Base-by-base conservation (phyloP, 2,888 invertebrate genomes). In the Pinctada fucata region DNA sequence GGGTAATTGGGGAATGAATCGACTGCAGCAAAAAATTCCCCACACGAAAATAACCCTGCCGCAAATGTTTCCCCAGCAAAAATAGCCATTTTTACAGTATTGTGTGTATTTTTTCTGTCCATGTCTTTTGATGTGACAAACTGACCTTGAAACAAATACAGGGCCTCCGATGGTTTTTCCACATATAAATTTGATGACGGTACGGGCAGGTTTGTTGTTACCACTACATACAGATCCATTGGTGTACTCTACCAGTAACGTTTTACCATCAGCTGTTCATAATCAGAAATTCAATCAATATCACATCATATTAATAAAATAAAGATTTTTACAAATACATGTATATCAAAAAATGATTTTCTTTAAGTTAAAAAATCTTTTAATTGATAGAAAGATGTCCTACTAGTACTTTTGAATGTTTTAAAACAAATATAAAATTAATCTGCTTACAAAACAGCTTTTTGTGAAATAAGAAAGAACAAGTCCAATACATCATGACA, bases 121-220 rank as follows among this genome's bases (percentile, higher is more conserved):
- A 58, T 58, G 6, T 58, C 49, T 13, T 13, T 8, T 71, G 4
- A 8, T 58, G 2, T 10, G 58, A 48, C 8, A 1, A 13, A 73
- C 80, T 50, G n/a, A 86, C 87, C 83, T 86, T 31, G 81, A 78
- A 13, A 85, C 70, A 70, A 84, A 84, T 13, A 80, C 75, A 45
- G 89, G 90, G 8, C 85, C 83, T 13, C 88, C 89, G 47, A 88
- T 82, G 48, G 88, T 87, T 3, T 84, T 74, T 4, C 85, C 88
- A 84, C 90, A 90, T 6, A 78, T 82, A 73, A 89, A 87, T 51
- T 83, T 85, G 45, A 90, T 85, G 71, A 83, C 75, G 8, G 87
- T 85, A 31, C 75, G 83, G 45, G 89, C 88, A 4, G 80, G 31
- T 6, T 6, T 49, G 10, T 71, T 64, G 67, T 86, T 85, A 65